Evolutionary conservation across 2,797 vertebrate species (phyloP).

Genomic region (Epinephelus awoara): DNA sequence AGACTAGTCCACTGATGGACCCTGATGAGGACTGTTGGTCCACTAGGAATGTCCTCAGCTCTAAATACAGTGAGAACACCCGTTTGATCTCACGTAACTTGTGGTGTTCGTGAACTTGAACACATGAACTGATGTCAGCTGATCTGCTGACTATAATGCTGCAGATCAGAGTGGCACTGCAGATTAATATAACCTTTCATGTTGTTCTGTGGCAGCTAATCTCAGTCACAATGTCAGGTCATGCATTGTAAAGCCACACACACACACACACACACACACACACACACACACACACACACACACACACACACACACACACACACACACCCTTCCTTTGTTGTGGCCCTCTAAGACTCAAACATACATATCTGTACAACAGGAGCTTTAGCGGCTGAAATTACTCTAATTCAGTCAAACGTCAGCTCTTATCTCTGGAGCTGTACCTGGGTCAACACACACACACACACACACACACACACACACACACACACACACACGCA

Average conservation of each 20-base stretch:
- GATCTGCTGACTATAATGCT: constrained; percentile 21
- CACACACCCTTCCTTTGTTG: constrained; percentile 22
- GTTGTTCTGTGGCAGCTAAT: constrained; percentile 63
- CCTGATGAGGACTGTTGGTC: too few species aligned
- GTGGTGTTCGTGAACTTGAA: neutral
- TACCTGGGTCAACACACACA: constrained; percentile 10
- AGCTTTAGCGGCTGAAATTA: neutral
- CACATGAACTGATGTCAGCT: constrained; percentile 30
- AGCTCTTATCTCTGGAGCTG: constrained; percentile 7
- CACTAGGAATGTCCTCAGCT: too few species aligned
- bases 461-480: too few species aligned
- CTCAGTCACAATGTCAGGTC: constrained; percentile 75
- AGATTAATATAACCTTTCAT: constrained; percentile 68
- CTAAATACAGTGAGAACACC: too few species aligned
- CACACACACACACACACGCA: neutral
- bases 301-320: constrained; percentile 14
- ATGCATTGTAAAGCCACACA: constrained; percentile 47
- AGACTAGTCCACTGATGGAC: too few species aligned
- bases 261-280: constrained; percentile 6
- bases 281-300: constrained; percentile 10
- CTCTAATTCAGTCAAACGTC: constrained; percentile 1
- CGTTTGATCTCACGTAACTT: neutral
- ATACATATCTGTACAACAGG: neutral
- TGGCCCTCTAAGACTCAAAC: neutral
- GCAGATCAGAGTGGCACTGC: constrained; percentile 22